Evolutionary conservation across 2,797 vertebrate genomes (phyloP), one percentile per base, ranked within the genome.

Genomic region (Microhierax caerulescens): DNA sequence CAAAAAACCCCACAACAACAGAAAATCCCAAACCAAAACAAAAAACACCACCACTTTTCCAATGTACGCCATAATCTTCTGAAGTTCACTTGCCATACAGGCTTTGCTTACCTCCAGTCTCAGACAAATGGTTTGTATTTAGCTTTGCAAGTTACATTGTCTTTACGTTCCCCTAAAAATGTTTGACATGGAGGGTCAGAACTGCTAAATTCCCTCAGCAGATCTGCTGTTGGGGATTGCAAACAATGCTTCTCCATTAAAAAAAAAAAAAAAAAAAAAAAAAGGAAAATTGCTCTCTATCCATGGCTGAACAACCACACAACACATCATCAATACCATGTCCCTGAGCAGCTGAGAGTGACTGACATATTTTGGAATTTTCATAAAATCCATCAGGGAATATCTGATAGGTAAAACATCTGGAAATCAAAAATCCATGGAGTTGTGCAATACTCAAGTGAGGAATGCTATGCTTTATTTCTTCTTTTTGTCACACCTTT

Each of bases 321-420:
- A 85, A 12, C n/a, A 15, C 83, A 95, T 88, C 57, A 81, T 95
- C 89, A 81, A 53, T 80, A 86, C 39, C 30, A 7, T 65, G 75
- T 67, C 34, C 65, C 93, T 59, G 64, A 97, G 90, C 59, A 96
- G 68, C 89, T 82, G 68, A 88, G 53, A 91, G 47, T 92, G 92
- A 93, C 56, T 97, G 95, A 96, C 32, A 74, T 64, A 83, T 94
- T 95, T 80, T 87, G 72, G 94, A 96, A 97, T 97, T 95, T 97
- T 91, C 94, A 97, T 94, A 85, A 85, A 94, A 91, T 45, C 87
- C 91, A 86, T 76, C 82, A 89, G 76, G 69, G 88, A 95, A 87
- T 95, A 85, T 64, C 84, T 93, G 94, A 96, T 91, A 63, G 88
- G 79, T 93, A 93, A 96, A 97, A 97, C 95, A 96, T 96, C 87